A percentile compares a stretch with the other conserved stretches of the same genome.
phyloP scores from a whole-genome alignment of 2,113 vertebrate species.

The Todiramphus chloris region DNA sequence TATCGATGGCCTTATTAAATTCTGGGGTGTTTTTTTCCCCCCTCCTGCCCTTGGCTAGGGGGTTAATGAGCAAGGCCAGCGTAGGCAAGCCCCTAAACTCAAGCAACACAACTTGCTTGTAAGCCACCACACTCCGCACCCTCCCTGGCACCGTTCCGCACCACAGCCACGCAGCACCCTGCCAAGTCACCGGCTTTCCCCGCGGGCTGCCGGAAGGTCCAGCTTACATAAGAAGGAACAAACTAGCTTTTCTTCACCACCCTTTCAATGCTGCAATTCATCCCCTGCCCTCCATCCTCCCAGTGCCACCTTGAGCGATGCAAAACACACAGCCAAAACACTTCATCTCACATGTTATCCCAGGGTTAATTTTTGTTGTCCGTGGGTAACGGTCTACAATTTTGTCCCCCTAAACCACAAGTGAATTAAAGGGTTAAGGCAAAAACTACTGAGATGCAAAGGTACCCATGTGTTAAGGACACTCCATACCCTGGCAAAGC shows the following conservation, averaged over 20 bases:
- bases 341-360: background rate
- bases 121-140: background rate
- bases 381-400: rapidly evolving
- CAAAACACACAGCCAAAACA: slow-evolving; percentile 2
- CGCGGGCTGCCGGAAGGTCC: background rate
- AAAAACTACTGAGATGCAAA: background rate
- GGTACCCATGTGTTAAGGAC: background rate
- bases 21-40: background rate
- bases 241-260: slow-evolving; percentile 57
- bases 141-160: background rate
- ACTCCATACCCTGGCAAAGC: background rate
- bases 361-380: background rate
- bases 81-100: background rate
- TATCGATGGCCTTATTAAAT: background rate
- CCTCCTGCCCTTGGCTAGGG: background rate
- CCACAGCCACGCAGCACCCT: slow-evolving; percentile 9
- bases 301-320: slow-evolving; percentile 40
- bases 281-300: slow-evolving; percentile 18
- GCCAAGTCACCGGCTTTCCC: slow-evolving; percentile 51
- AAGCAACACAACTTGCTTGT: background rate
- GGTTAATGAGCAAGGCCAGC: background rate
- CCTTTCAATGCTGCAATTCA: slow-evolving; percentile 66
- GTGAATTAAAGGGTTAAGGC: background rate
- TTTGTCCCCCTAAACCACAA: background rate
- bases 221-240: slow-evolving; percentile 52